Conservation (phyloP, 1,140 invertebrate species). For the Drosophila littoralis region DNA sequence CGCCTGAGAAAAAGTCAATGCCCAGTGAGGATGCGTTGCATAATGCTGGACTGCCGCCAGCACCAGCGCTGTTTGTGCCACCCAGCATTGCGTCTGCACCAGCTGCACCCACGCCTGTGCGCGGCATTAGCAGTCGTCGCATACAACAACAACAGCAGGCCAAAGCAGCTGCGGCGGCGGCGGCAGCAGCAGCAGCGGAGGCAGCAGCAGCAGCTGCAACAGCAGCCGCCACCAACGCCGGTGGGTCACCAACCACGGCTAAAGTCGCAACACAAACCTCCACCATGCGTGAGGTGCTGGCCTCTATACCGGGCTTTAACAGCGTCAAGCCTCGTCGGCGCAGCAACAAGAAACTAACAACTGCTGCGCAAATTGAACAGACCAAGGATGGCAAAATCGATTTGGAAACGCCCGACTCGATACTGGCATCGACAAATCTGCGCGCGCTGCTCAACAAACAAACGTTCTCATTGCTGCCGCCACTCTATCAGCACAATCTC, state of each 20-base stretch:
- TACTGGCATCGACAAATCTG: slow-evolving; percentile 96
- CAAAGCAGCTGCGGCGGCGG: slow-evolving; percentile 66
- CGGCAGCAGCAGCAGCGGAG: slow-evolving; percentile 55
- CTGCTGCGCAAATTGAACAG: slow-evolving; percentile 96
- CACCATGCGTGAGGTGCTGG: slow-evolving; percentile 95
- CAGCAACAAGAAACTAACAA: slow-evolving; percentile 93
- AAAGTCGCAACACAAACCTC: slow-evolving; percentile 84
- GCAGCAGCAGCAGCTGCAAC: slow-evolving; percentile 55
- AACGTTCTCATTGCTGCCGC: slow-evolving; percentile 94
- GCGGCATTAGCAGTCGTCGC: slow-evolving; percentile 74
- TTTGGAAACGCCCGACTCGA: slow-evolving; percentile 98
- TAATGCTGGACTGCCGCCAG: slow-evolving; percentile 24
- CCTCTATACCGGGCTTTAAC: slow-evolving; percentile 93
- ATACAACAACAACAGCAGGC: slow-evolving; percentile 80
- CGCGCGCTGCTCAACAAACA: slow-evolving; percentile 94
- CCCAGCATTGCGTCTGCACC: slow-evolving; percentile 7
- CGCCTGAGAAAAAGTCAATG: slow-evolving; percentile 77
- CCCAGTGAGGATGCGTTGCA: slow-evolving; percentile 53
- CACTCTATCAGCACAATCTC: slow-evolving; percentile 95
- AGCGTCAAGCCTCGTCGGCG: slow-evolving; percentile 91
- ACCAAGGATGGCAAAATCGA: slow-evolving; percentile 97
- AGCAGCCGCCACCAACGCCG: slow-evolving; percentile 16
- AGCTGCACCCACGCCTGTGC: slow-evolving; percentile 45
- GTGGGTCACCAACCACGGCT: slow-evolving; percentile 39
- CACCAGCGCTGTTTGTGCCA: slow-evolving; percentile 21